Conservation (phyloP, 2,888 invertebrate genomes). For the Subacronicta megacephala region DNA sequence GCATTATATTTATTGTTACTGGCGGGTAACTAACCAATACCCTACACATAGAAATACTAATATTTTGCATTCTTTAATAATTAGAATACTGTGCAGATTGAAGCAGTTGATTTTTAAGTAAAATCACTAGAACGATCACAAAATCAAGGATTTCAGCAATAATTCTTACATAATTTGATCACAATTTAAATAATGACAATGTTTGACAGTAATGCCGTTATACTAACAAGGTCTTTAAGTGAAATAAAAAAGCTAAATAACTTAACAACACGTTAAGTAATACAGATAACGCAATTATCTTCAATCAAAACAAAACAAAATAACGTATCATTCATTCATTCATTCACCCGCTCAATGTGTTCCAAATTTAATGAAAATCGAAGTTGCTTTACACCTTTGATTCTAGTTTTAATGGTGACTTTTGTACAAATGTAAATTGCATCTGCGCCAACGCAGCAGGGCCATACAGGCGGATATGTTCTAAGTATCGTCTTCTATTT, state of each 20-base stretch:
- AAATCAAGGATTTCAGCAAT: slow-evolving; percentile 22
- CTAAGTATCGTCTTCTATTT: slow-evolving; percentile 73
- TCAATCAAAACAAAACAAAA: slow-evolving; percentile 40
- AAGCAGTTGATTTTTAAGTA: slow-evolving; percentile 8
- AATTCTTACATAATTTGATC: slow-evolving; percentile 48
- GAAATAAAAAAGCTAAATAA: slow-evolving; percentile 46
- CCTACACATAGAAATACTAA: slow-evolving; percentile 21
- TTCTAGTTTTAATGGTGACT: slow-evolving; percentile 66
- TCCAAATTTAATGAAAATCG: background rate
- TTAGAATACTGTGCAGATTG: slow-evolving; percentile 15
- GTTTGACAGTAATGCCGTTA: slow-evolving; percentile 21
- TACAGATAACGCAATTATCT: slow-evolving; percentile 18
- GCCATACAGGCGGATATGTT: slow-evolving; percentile 69
- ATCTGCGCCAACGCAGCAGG: slow-evolving; percentile 53
- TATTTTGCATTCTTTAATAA: slow-evolving; percentile 17
- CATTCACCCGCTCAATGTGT: slow-evolving; percentile 34
- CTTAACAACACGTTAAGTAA: slow-evolving; percentile 40
- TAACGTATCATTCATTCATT: slow-evolving; percentile 40
- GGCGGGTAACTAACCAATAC: slow-evolving; percentile 42
- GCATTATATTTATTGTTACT: slow-evolving; percentile 75
- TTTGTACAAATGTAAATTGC: slow-evolving; percentile 54
- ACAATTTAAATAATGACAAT: slow-evolving; percentile 41
- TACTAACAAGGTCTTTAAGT: slow-evolving; percentile 32
- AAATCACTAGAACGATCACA: slow-evolving; percentile 14
- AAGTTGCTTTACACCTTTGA: slow-evolving; percentile 54